These are phyloP conservation scores for Oligia strigilis DNA, from an alignment of 2,888 invertebrate species.

Conservation along the genomic window DNA sequence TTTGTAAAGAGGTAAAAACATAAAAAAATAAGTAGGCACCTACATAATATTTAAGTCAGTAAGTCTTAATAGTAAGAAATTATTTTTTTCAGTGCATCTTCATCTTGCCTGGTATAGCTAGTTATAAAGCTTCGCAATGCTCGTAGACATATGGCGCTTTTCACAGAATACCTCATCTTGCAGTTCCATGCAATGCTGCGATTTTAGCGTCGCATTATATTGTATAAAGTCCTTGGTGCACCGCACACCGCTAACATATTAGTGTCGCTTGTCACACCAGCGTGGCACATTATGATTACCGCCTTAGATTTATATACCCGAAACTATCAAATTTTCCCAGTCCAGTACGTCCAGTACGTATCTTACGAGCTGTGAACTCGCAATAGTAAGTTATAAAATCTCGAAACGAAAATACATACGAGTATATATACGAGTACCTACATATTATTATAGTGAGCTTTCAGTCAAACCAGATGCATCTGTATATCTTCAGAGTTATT, in stretches of 20 bases:
- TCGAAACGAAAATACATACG: background rate
- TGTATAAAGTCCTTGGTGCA: conserved; percentile 27
- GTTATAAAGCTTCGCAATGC: background rate
- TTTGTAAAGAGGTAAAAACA: too few species aligned
- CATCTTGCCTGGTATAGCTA: background rate
- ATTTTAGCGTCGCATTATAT: conserved; percentile 32
- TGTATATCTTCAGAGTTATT: background rate
- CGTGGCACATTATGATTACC: conserved; percentile 43
- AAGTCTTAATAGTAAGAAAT: too few species aligned
- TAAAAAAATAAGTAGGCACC: too few species aligned
- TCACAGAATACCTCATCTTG: conserved; percentile 18
- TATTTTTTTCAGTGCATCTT: background rate
- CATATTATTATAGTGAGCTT: too few species aligned
- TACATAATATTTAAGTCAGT: too few species aligned
- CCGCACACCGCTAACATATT: conserved; percentile 40
- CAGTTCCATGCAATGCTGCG: conserved; percentile 12
- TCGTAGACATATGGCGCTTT: background rate
- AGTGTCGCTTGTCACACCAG: conserved; percentile 47
- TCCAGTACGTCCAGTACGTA: too few species aligned
- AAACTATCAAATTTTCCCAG: too few species aligned
- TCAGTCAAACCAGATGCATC: background rate
- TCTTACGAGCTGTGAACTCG: too few species aligned
- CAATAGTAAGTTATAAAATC: background rate
- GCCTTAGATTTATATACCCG: conserved; percentile 30
- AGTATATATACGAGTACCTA: background rate